Base-by-base conservation (phyloP, 2,113 vertebrate genomes). In the Pseudorasbora parva region DNA sequence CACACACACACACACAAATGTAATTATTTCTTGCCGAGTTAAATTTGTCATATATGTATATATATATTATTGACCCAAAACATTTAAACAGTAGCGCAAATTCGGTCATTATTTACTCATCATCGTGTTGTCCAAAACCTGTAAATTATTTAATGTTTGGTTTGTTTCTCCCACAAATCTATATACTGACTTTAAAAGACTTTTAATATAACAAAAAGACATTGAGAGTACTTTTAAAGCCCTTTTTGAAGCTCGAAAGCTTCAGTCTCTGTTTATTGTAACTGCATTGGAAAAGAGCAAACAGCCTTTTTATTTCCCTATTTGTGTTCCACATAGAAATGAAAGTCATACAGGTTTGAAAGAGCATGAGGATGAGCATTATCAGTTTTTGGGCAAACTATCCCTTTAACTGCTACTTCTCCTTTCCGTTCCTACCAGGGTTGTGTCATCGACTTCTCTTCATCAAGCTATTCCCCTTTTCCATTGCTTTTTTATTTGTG, bases 401-500 rank as follows among this genome's bases (percentile, higher is more conserved):
- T 60, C 19, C n/a, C 7, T 17, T 59, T 71, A 45, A 71, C 21
- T 71, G 23, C 68, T 23, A 23, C 9, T 45, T 14, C 7, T 72
- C 5, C 41, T 45, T 72, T 72, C 37, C 1, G 9, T 41, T 68
- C 33, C 33, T 1, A 51, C 47, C 8, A 27, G 7, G 47, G 72
- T 75, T 33, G 23, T 75, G 72, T 75, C 47, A 75, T 54, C 21
- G 27, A 75, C 12, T 12, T 72, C 69, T 47, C 69, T 71, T 71
- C 41, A 12, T 72, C n/a, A 47, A 72, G 12, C 41, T 25, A 23
- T 25, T n/a, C n/a, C n/a, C 25, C 25, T 74, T 74, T 74, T 27
- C 71, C 43, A 25, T 45, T 1, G 11, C 10, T 57, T 33, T 33
- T 37, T 51, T 7, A 77, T 78, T 23, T 15, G 1, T 33, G 43